Percentiles rank a stretch among this genome's conserved stretches.
Evolutionary conservation across 2,888 invertebrate genomes (phyloP).

Genomic region (Hyles lineata): DNA sequence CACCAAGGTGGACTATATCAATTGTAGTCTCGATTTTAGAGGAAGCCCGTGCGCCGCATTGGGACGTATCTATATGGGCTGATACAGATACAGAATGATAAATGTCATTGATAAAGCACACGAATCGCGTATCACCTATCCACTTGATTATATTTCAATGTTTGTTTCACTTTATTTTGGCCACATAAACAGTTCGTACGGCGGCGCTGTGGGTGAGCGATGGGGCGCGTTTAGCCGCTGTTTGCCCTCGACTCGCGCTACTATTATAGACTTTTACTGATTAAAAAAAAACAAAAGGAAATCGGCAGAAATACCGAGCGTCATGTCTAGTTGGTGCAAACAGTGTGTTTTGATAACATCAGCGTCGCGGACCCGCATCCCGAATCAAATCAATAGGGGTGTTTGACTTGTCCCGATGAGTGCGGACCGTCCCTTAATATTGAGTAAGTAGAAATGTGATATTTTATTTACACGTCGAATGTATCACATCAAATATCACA

Average conservation of each 20-base stretch:
- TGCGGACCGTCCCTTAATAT: background rate
- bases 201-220: background rate
- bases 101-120: no score
- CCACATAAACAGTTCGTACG: no score
- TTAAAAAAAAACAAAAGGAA: constrained; percentile 33
- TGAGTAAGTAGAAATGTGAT: constrained; percentile 1
- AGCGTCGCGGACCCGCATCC: background rate
- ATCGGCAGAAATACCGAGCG: constrained; percentile 19
- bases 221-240: constrained; percentile 4
- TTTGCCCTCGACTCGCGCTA: background rate
- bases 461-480: constrained; percentile 9
- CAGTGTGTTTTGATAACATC: constrained; percentile 24
- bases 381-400: constrained; percentile 19
- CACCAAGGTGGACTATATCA: no score
- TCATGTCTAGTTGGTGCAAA: constrained; percentile 24
- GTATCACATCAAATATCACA: background rate
- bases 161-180: no score
- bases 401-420: constrained; percentile 2
- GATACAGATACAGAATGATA: no score
- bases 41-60: no score
- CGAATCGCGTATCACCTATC: no score
- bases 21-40: no score
- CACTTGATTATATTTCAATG: no score
- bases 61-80: no score
- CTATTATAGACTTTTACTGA: constrained; percentile 31